A percentile compares a stretch with the other conserved stretches of the same genome.
phyloP scores from a whole-genome alignment of 2,888 invertebrate species.

The Sipha maydis region DNA sequence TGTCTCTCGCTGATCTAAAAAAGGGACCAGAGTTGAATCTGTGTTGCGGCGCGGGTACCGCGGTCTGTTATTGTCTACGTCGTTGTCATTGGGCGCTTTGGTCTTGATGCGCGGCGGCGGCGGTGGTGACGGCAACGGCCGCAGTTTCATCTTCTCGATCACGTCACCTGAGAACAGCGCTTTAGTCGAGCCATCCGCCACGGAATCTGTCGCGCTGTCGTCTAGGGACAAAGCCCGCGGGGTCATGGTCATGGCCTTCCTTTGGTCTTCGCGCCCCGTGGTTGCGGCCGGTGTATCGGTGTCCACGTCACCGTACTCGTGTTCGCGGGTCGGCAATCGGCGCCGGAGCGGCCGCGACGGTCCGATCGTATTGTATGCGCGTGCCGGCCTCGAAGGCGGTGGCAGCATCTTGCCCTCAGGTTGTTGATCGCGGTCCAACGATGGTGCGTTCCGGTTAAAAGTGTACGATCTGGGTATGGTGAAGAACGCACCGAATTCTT shows the following conservation, averaged over 20 bases:
- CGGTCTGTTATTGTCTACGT: slow-evolving; percentile 12
- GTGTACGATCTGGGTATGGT: slow-evolving; percentile 64
- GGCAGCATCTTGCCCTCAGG: slow-evolving; percentile 55
- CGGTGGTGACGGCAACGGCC: slow-evolving; percentile 88
- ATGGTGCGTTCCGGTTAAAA: neutral
- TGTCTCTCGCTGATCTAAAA: slow-evolving; percentile 52
- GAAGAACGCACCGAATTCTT: slow-evolving; percentile 65
- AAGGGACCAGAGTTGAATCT: slow-evolving; percentile 47
- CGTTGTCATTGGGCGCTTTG: slow-evolving; percentile 39
- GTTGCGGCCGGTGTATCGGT: slow-evolving; percentile 67
- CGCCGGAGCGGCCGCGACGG: slow-evolving; percentile 74
- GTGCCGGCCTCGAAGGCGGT: slow-evolving; percentile 72
- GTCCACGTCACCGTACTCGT: slow-evolving; percentile 65
- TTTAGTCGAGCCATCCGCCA: slow-evolving; percentile 66
- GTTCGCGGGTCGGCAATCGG: slow-evolving; percentile 67
- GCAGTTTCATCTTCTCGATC: slow-evolving; percentile 83
- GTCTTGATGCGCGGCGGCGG: slow-evolving; percentile 77
- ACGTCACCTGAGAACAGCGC: slow-evolving; percentile 80
- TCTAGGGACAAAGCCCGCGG: slow-evolving; percentile 61
- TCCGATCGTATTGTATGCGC: slow-evolving; percentile 74
- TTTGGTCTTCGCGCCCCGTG: slow-evolving; percentile 64
- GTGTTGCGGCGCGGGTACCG: slow-evolving; percentile 41
- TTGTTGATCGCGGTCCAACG: neutral
- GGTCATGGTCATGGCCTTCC: slow-evolving; percentile 21
- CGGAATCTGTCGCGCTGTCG: slow-evolving; percentile 26